These are phyloP conservation scores for Chaetophractus vellerosus DNA, from an alignment of 2,797 vertebrate species.

Conservation along the genomic window DNA sequence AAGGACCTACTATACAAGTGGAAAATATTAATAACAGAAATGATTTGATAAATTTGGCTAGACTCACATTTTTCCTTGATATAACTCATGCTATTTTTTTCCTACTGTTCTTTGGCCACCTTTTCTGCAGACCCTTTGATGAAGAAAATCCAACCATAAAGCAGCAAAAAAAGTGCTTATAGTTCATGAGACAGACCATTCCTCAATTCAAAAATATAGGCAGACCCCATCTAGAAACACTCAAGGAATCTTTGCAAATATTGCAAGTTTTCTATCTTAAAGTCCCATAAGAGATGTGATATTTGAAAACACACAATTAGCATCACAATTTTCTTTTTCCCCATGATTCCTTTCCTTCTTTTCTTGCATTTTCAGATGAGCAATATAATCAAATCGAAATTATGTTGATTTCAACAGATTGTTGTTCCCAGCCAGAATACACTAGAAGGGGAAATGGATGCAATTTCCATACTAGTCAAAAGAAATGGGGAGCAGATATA, in stretches of 20 bases:
- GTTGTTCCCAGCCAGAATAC: neutral
- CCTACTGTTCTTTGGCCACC: slow-evolving; percentile 80
- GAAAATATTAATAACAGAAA: slow-evolving; percentile 81
- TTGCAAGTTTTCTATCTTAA: slow-evolving; percentile 49
- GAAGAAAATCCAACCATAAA: slow-evolving; percentile 71
- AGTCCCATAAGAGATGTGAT: neutral
- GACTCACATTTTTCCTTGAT: slow-evolving; percentile 76
- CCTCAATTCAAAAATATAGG: slow-evolving; percentile 65
- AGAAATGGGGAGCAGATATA: neutral
- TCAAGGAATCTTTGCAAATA: neutral
- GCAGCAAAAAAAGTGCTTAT: slow-evolving; percentile 46
- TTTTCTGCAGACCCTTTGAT: slow-evolving; percentile 75
- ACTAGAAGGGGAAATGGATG: neutral
- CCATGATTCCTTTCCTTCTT: slow-evolving; percentile 18
- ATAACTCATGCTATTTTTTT: slow-evolving; percentile 80
- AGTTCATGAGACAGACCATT: slow-evolving; percentile 82
- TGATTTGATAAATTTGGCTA: slow-evolving; percentile 71
- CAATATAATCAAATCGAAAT: slow-evolving; percentile 42
- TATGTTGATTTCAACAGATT: neutral
- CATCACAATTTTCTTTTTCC: neutral
- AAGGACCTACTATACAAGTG: slow-evolving; percentile 72
- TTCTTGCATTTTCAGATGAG: slow-evolving; percentile 47
- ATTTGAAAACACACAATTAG: slow-evolving; percentile 46
- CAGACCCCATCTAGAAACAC: slow-evolving; percentile 51
- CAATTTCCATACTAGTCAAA: neutral